Percentiles rank a stretch among this genome's conserved stretches.
phyloP scores from a whole-genome alignment of 2,888 invertebrate species.

The Rosalia funebris region DNA sequence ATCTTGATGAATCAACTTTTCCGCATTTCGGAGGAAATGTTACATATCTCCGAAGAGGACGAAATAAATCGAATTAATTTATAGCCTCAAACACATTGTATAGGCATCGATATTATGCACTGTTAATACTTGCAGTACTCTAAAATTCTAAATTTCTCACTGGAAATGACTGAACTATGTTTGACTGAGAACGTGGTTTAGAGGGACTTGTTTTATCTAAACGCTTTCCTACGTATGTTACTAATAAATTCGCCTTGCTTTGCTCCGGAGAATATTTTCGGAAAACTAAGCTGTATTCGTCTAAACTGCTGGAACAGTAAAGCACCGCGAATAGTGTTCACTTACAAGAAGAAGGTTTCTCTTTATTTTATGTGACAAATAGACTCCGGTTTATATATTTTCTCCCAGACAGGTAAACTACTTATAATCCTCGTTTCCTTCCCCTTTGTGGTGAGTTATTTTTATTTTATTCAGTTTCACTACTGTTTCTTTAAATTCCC shows the following conservation, averaged over 20 bases:
- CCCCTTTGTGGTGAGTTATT: conserved; percentile 11
- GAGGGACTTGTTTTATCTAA: no score
- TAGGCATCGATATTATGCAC: no score
- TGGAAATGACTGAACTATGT: no score
- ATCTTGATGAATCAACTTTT: no score
- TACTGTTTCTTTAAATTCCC: conserved; percentile 12
- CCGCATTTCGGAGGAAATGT: no score
- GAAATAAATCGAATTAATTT: no score
- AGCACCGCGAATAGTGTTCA: background rate
- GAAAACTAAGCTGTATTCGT: background rate
- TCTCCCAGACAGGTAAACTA: conserved; percentile 17
- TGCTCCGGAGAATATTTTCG: background rate
- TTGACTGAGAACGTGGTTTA: no score
- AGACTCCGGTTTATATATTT: conserved; percentile 14
- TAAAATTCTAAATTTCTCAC: no score
- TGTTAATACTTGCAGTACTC: no score
- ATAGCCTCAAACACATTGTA: no score
- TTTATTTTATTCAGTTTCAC: conserved; percentile 13
- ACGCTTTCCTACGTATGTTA: no score
- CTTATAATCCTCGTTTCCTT: conserved; percentile 11
- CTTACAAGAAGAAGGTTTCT: background rate
- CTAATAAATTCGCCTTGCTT: background rate
- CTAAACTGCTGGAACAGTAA: background rate
- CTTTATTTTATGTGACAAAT: conserved; percentile 19
- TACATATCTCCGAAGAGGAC: no score